Evolutionary conservation across 1,140 invertebrate genomes (phyloP), one percentile per base, ranked within the genome.

Genomic region (Lepidotrigona ventralis): DNA sequence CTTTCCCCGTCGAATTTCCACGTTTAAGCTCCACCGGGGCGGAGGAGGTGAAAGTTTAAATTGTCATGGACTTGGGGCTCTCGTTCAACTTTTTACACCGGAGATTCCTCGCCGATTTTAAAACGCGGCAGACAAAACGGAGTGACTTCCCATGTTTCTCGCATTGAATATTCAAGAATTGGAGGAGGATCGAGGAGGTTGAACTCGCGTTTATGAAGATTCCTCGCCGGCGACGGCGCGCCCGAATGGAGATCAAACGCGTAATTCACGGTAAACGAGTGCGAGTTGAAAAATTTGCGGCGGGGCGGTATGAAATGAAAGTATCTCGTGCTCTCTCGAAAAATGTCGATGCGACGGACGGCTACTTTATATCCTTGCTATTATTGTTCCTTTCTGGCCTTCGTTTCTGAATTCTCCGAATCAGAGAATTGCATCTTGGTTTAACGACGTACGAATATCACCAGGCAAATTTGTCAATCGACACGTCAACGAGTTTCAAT

Each of bases 1-100:
- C 86, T 92, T 29, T 93, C 86, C 81, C 82, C 86, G 66, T 60
- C 17, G 79, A 91, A 93, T 90, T 92, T 93, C 72, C 85, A 53
- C 46, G 26, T 63, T 66, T 60, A 53, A 64, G 26, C 3, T 69
- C 1, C 64, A 19, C 39, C 39, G 39, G 39, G 39, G 39, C 8
- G 0, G 39, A 12, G 29, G 12, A 12, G 14, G 1, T 54, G 23
- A 23, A 14, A 75, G 54, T 79, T 85, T 68, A 82, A 78, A 64
- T 78, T 46, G 33, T 46, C 63, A 21, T 26, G 58, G 21, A 9
- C 39, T 58, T 54, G 0, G 11, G 15, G 9, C 11, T 0, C 6
- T 19, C 17, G 9, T 70, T 46, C 68, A 70, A 23, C 2, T 15
- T n/a, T 51, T 26, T 17, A 19, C 46, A 4, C 39, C 17, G 15